Base-by-base conservation (phyloP, 1,140 invertebrate genomes). In the Capitella teleta region DNA sequence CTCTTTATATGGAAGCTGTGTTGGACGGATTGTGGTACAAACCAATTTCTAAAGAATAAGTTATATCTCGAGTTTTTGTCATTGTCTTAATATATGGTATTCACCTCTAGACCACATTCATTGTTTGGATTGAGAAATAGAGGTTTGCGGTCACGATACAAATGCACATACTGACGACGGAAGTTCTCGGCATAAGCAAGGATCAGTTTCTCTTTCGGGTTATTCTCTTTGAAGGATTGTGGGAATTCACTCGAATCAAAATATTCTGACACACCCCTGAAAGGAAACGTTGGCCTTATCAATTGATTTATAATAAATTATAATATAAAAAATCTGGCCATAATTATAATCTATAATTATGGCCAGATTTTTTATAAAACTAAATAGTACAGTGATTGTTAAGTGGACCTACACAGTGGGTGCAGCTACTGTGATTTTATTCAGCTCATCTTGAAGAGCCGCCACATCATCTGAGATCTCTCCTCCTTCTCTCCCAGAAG, bases 111-210 rank as follows among this genome's bases (percentile, higher is more conserved):
- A 30, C 79, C 79, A 64, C 84, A 89, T 72, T 91, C 87, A 71
- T 92, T 92, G 36, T 81, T 77, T 37, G 80, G 78, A 23, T 81
- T 83, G 14, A 92, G 64, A 26, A 90, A 73, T 34, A 90, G 61
- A 8, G 83, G 82, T 55, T 81, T 82, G 49, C 84, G 75, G 43
- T 80, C 67, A 1, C 78, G 76, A 65, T 81, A 84, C 43, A 80
- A 73, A 50, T 76, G 74, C 19, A 74, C 70, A 74, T 82, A 88
- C 58, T 91, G 87, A 53, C 78, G 77, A 38, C 86, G 76, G 66
- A 91, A 92, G 66, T 90, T 91, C 34, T 72, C 68, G 46, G 67
- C 65, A 67, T 66, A 74, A 47, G 66, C 59, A 23, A 73, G 60
- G 5, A 89, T 62, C 5, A 87, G 60, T 43, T 82, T 82, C 66